Conservation (phyloP, 1,140 invertebrate species). For the Asobara japonica region DNA sequence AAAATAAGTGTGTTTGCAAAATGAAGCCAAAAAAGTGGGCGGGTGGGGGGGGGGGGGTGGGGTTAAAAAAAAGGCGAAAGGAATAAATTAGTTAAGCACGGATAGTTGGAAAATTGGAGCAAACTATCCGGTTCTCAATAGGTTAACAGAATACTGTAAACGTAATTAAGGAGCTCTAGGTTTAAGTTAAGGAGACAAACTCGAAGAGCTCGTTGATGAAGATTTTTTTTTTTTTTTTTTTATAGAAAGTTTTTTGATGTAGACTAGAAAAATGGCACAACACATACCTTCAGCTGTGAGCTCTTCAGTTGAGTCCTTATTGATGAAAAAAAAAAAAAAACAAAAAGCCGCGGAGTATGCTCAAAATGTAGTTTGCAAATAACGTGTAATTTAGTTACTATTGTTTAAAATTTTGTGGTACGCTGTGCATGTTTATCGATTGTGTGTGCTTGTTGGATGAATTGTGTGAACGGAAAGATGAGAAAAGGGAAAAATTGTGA, state of each 20-base stretch:
- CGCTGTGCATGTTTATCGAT: not conserved
- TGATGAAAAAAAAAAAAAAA: too few relatives aligned
- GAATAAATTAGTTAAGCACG: too few relatives aligned
- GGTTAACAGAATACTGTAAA: not conserved
- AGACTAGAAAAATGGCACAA: too few relatives aligned
- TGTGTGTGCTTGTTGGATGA: constrained; percentile 26
- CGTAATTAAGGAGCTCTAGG: not conserved
- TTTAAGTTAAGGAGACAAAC: not conserved
- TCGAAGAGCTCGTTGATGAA: not conserved
- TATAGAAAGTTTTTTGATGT: too few relatives aligned
- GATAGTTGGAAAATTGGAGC: not conserved
- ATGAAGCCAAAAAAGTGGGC: not conserved
- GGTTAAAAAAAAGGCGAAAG: too few relatives aligned
- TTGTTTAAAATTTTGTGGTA: not conserved
- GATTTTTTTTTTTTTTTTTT: not conserved
- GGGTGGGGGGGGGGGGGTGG: too few relatives aligned
- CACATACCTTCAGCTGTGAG: too few relatives aligned
- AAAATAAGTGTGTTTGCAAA: not conserved
- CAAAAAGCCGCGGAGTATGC: constrained; percentile 58
- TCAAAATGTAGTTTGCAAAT: constrained; percentile 56
- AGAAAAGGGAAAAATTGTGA: constrained; percentile 23
- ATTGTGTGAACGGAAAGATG: constrained; percentile 12
- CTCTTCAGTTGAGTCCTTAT: too few relatives aligned
- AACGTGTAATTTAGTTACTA: constrained; percentile 2
- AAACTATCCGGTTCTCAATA: not conserved